phyloP scores from a whole-genome alignment of 2,888 invertebrate genomes.

The Zonitis immaculata region DNA sequence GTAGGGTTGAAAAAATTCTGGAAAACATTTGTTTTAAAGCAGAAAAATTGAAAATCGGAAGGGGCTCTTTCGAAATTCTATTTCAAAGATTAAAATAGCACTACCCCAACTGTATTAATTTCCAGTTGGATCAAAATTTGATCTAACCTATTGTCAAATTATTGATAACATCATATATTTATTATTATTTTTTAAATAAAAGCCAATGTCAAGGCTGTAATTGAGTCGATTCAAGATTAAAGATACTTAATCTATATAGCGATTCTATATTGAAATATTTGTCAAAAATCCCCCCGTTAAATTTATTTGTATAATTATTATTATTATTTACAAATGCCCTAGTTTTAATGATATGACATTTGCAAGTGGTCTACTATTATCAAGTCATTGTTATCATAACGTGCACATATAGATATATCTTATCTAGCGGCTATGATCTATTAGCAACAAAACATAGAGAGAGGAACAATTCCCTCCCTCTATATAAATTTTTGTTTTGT shows the following conservation, averaged over 20 bases:
- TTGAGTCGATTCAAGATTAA: neutral
- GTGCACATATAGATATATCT: constrained; percentile 47
- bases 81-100: too few relatives aligned
- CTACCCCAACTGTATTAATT: too few relatives aligned
- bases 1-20: too few relatives aligned
- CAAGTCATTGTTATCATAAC: constrained; percentile 34
- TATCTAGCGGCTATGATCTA: constrained; percentile 40
- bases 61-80: too few relatives aligned
- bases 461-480: constrained; percentile 40
- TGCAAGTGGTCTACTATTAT: constrained; percentile 25
- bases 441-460: too few relatives aligned
- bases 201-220: neutral
- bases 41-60: too few relatives aligned
- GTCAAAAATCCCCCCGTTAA: neutral
- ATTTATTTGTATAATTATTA: constrained; percentile 4
- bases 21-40: too few relatives aligned
- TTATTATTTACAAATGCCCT: constrained; percentile 6
- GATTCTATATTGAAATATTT: neutral
- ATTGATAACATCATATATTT: neutral
- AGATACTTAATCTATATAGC: neutral
- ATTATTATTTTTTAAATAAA: neutral
- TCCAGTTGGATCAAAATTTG: too few relatives aligned
- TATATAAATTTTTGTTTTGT: too few relatives aligned
- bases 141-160: too few relatives aligned
- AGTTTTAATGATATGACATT: constrained; percentile 28